Conservation (phyloP, 2,113 vertebrate genomes). For the Myotis yumanensis region DNA sequence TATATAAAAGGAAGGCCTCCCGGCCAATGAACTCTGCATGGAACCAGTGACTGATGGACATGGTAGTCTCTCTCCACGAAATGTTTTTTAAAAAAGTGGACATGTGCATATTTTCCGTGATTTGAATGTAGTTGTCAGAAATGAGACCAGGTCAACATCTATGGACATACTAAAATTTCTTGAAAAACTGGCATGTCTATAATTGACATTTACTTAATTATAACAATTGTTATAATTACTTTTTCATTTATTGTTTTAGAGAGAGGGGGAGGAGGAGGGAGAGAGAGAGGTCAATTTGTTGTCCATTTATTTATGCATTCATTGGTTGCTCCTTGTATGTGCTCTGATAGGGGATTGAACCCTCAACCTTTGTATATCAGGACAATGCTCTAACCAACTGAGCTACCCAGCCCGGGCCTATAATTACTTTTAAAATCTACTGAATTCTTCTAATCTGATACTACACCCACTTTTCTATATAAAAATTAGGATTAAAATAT, state of each 20-base stretch:
- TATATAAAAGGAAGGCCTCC: slow-evolving; percentile 60
- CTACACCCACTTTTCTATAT: neutral
- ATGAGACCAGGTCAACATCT: neutral
- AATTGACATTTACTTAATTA: slow-evolving; percentile 33
- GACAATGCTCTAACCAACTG: neutral
- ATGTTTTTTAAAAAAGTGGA: neutral
- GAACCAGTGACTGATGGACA: neutral
- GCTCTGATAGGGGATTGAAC: neutral
- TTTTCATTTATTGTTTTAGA: neutral
- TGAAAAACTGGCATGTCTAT: neutral
- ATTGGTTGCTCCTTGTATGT: neutral
- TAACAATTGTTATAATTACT: slow-evolving; percentile 26
- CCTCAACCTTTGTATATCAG: neutral
- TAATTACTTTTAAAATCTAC: slow-evolving; percentile 27
- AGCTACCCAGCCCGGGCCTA: neutral
- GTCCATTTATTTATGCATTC: neutral
- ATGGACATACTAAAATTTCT: neutral
- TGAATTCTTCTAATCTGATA: neutral
- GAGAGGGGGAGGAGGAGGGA: neutral
- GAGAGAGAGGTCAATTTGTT: neutral
- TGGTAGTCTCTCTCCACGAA: slow-evolving; percentile 18
- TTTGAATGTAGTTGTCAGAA: slow-evolving; percentile 3
- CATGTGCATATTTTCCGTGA: neutral
- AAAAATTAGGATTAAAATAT: slow-evolving; percentile 26
- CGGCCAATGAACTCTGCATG: slow-evolving; percentile 1